A percentile compares a stretch with the other conserved stretches of the same genome.
Evolutionary conservation across 1,140 invertebrate species (phyloP).

Genomic region (Caenorhabditis latens): DNA sequence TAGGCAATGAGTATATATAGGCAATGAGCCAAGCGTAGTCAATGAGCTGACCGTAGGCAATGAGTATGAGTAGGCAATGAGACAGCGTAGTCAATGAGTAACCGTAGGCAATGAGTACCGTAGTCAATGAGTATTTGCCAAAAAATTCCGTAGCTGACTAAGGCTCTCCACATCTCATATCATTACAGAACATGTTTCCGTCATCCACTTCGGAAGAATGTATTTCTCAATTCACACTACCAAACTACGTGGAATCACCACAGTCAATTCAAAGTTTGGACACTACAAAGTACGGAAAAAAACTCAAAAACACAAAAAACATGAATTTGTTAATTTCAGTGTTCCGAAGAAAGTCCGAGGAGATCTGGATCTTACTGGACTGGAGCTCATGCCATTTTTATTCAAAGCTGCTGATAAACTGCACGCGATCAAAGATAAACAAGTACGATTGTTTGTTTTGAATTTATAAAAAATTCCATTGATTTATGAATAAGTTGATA

Average conservation of each 20-base stretch:
- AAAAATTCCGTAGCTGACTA: too few species aligned
- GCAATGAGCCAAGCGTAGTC: too few species aligned
- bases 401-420: constrained; percentile 36
- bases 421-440: constrained; percentile 13
- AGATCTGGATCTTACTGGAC: not conserved
- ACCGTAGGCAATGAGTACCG: too few species aligned
- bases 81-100: too few species aligned
- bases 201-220: constrained; percentile 3
- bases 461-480: not conserved
- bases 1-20: too few species aligned
- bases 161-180: not conserved
- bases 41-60: too few species aligned
- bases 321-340: not conserved
- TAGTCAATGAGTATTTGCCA: too few species aligned
- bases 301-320: not conserved
- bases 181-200: not conserved
- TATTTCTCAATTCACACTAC: constrained; percentile 17
- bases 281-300: not conserved
- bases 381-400: constrained; percentile 17
- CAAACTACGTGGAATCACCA: constrained; percentile 23
- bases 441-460: not conserved
- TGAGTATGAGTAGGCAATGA: too few species aligned
- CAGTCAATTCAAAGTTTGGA: not conserved
- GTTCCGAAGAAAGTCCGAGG: constrained; percentile 3
- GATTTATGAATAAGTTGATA: not conserved